Conservation (phyloP, 2,888 invertebrate genomes). For the Salpingus planirostris region DNA sequence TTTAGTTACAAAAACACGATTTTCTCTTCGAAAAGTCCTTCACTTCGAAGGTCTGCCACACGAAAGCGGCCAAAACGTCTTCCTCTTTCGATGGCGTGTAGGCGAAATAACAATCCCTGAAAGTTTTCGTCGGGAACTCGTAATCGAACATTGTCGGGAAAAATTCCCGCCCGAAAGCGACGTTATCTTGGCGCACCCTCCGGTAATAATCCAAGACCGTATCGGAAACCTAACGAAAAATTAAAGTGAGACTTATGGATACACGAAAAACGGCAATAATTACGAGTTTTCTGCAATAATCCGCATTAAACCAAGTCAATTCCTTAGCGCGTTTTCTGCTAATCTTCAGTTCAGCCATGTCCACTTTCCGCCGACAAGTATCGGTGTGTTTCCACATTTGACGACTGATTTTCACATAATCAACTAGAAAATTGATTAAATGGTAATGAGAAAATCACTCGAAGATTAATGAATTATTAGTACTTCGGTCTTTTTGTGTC, state of each 20-base stretch:
- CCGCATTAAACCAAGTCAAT: constrained; percentile 28
- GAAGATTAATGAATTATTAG: too few species aligned
- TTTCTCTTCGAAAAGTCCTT: constrained; percentile 5
- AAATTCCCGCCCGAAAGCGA: constrained; percentile 32
- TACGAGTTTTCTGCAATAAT: constrained; percentile 18
- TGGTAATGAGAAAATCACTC: constrained; percentile 1
- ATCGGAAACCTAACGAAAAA: constrained; percentile 13
- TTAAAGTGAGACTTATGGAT: constrained; percentile 7
- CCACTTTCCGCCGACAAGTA: constrained; percentile 17
- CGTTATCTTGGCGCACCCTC: constrained; percentile 24
- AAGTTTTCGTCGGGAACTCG: constrained; percentile 30
- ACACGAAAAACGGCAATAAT: too few species aligned
- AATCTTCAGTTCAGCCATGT: constrained; percentile 17
- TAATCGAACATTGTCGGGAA: constrained; percentile 33
- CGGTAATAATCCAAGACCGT: constrained; percentile 22
- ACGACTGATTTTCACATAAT: too few species aligned
- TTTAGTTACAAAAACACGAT: constrained; percentile 1
- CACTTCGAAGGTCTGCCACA: constrained; percentile 6
- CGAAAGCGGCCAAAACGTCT: constrained; percentile 16
- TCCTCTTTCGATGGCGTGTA: constrained; percentile 35
- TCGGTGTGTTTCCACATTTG: constrained; percentile 26
- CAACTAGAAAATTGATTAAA: constrained; percentile 8
- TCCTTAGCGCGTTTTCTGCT: constrained; percentile 10
- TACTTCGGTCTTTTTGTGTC: constrained; percentile 25
- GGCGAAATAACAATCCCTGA: constrained; percentile 34